These are phyloP conservation scores for Pterophyllum scalare DNA, from an alignment of 2,113 vertebrate species.

Conservation along the genomic window DNA sequence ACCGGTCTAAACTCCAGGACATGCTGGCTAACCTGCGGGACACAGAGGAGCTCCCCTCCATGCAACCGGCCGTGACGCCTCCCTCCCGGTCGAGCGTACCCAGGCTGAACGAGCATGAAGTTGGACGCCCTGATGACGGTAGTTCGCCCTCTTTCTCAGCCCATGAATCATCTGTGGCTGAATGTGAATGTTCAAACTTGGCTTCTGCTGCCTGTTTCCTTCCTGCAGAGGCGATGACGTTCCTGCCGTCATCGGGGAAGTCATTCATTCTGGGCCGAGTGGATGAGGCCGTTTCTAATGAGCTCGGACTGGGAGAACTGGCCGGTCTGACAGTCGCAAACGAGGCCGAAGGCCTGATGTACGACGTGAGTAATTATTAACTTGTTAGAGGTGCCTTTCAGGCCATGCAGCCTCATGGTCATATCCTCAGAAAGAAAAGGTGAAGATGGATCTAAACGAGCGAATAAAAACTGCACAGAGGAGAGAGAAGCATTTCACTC, in stretches of 20 bases:
- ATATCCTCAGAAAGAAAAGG: neutral
- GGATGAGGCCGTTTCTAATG: constrained; percentile 91
- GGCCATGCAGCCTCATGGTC: neutral
- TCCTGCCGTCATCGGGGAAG: constrained; percentile 92
- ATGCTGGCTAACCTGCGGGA: constrained; percentile 97
- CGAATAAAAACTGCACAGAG: neutral
- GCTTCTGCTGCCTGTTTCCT: neutral
- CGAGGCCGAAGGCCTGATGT: constrained; percentile 90
- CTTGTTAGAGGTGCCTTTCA: neutral
- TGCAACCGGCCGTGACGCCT: constrained; percentile 84
- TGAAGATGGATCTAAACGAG: neutral
- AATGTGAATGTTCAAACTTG: neutral
- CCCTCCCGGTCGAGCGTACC: constrained; percentile 86
- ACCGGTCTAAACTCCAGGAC: constrained; percentile 95
- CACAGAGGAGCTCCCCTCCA: constrained; percentile 84
- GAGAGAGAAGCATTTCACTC: neutral
- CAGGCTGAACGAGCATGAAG: constrained; percentile 87
- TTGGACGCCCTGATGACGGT: constrained; percentile 91
- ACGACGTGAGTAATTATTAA: constrained; percentile 85
- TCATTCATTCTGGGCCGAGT: constrained; percentile 91
- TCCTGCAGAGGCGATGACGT: constrained; percentile 89
- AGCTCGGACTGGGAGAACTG: constrained; percentile 93
- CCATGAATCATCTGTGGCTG: neutral
- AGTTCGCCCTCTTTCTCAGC: neutral
- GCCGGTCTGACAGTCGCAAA: constrained; percentile 96